Percentiles rank a stretch among this genome's conserved stretches.
Conservation (phyloP, 92 coral and sea anemone genomes). For the Pocillopora meandrina region DNA sequence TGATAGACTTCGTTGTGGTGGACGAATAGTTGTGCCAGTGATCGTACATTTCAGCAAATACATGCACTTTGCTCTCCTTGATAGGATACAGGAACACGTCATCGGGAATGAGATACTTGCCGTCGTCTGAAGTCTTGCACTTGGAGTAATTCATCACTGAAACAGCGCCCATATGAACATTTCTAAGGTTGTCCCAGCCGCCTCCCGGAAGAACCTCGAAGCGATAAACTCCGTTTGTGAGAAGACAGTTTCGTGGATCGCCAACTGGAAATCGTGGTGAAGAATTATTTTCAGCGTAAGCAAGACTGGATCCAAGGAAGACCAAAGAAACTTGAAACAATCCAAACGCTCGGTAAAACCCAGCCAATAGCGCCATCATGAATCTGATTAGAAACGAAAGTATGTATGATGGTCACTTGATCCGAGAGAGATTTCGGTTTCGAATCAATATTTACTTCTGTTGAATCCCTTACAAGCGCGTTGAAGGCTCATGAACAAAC, state of each 20-base stretch:
- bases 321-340: background rate
- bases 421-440: no score
- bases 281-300: background rate
- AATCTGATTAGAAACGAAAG: background rate
- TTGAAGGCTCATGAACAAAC: no score
- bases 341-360: background rate
- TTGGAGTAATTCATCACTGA: slow-evolving; percentile 71
- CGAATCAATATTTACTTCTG: no score
- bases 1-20: slow-evolving; percentile 73
- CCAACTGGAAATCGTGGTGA: slow-evolving; percentile 55
- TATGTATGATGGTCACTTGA: no score
- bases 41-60: slow-evolving; percentile 70
- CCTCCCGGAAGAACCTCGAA: slow-evolving; percentile 87
- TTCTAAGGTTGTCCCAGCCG: slow-evolving; percentile 90
- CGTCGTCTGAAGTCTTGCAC: slow-evolving; percentile 82
- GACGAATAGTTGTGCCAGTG: slow-evolving; percentile 87
- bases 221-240: slow-evolving; percentile 48
- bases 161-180: slow-evolving; percentile 81
- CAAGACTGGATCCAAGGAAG: background rate
- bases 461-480: no score
- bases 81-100: slow-evolving; percentile 66
- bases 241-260: slow-evolving; percentile 71
- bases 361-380: background rate
- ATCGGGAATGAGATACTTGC: slow-evolving; percentile 80
- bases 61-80: slow-evolving; percentile 73